A percentile compares a stretch with the other conserved stretches of the same genome.
Evolutionary conservation across 2,888 invertebrate species (phyloP).

Genomic region (Opisthograptis luteolata): DNA sequence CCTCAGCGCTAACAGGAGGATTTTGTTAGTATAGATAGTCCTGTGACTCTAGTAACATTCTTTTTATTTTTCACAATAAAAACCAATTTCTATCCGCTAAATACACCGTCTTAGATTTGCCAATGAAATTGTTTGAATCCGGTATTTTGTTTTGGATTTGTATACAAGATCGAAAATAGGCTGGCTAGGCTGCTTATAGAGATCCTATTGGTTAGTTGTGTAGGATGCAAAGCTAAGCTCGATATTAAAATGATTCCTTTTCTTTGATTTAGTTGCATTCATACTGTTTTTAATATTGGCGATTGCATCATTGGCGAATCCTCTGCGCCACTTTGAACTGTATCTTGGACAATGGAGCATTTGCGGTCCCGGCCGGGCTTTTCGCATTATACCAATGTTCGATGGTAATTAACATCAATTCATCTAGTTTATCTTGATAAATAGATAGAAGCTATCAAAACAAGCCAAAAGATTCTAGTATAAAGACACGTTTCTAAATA

Average conservation of each 20-base stretch:
- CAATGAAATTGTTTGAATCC: neutral
- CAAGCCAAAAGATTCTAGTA: too few relatives aligned
- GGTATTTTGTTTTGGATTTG: neutral
- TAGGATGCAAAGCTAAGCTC: too few relatives aligned
- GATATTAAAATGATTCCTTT: neutral
- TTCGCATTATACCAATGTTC: constrained; percentile 69
- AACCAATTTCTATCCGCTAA: too few relatives aligned
- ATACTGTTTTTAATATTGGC: constrained; percentile 55
- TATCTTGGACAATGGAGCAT: constrained; percentile 79
- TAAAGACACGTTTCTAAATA: too few relatives aligned
- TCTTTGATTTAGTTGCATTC: constrained; percentile 57
- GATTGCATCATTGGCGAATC: constrained; percentile 62
- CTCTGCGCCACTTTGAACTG: constrained; percentile 74
- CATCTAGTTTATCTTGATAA: neutral
- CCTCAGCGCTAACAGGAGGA: constrained; percentile 65
- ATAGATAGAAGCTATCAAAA: too few relatives aligned
- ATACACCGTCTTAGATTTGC: too few relatives aligned
- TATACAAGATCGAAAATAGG: too few relatives aligned
- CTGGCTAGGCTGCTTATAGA: too few relatives aligned
- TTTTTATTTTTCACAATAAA: too few relatives aligned
- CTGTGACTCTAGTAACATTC: too few relatives aligned
- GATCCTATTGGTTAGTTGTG: too few relatives aligned
- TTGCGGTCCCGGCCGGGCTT: constrained; percentile 76
- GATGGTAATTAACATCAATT: constrained; percentile 53
- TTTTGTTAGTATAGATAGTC: constrained; percentile 58